Conservation (phyloP, 2,888 invertebrate genomes). For the Xestoiulus laeticollis region DNA sequence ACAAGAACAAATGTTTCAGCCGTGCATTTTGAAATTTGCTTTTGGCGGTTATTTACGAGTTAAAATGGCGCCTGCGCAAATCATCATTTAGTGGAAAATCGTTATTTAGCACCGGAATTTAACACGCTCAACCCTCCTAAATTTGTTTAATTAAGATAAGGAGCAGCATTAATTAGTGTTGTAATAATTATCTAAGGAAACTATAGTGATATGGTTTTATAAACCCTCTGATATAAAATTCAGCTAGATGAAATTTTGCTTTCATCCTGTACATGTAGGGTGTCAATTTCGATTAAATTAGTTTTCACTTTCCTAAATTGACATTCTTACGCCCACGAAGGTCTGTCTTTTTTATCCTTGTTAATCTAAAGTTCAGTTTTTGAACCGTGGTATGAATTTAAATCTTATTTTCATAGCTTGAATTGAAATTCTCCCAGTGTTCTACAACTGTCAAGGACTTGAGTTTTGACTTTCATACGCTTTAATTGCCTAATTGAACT, state of each 20-base stretch:
- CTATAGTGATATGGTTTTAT: no score
- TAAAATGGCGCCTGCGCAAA: background rate
- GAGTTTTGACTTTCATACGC: background rate
- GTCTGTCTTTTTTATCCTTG: background rate
- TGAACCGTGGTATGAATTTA: background rate
- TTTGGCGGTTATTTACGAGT: constrained; percentile 1
- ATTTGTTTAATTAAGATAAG: background rate
- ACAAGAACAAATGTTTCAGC: no score
- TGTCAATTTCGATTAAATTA: background rate
- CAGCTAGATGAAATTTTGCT: no score
- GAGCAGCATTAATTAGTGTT: background rate
- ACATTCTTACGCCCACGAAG: background rate
- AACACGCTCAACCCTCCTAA: no score
- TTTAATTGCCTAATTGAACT: constrained; percentile 7
- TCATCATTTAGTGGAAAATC: background rate
- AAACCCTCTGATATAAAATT: no score
- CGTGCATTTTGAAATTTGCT: background rate
- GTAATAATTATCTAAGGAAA: no score
- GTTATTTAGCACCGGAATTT: background rate
- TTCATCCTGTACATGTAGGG: no score
- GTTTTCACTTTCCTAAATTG: background rate
- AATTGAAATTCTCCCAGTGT: background rate
- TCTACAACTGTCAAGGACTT: background rate
- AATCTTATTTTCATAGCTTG: background rate
- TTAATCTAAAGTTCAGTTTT: background rate